Evolutionary conservation across 1,140 invertebrate species (phyloP).

Genomic region (Goniozus legneri): DNA sequence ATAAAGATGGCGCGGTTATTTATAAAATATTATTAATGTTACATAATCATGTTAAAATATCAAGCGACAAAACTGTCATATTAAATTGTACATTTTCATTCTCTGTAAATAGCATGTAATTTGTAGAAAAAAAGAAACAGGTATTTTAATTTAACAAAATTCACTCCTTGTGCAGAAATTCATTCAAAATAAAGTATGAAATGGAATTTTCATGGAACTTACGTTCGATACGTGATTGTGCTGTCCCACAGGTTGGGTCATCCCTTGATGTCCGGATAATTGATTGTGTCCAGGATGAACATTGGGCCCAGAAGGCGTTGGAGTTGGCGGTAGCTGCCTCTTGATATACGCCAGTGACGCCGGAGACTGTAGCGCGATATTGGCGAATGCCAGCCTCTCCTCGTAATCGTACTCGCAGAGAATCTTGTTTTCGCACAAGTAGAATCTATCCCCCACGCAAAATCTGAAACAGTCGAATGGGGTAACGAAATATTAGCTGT

Average conservation of each 20-base stretch:
- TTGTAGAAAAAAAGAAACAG: too few relatives aligned
- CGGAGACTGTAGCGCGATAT: conserved; percentile 87
- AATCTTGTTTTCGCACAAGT: conserved; percentile 95
- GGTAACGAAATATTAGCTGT: too few relatives aligned
- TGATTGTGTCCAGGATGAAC: conserved; percentile 43
- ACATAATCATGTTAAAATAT: too few relatives aligned
- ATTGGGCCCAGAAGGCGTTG: conserved; percentile 42
- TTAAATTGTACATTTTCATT: too few relatives aligned
- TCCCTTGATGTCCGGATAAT: conserved; percentile 42
- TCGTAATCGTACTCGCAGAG: conserved; percentile 97
- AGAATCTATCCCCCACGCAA: conserved; percentile 95
- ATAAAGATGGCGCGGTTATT: too few relatives aligned
- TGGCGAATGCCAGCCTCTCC: conserved; percentile 85
- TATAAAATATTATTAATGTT: too few relatives aligned
- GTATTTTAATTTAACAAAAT: too few relatives aligned
- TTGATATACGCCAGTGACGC: conserved; percentile 79
- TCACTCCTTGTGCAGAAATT: too few relatives aligned
- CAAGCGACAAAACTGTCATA: too few relatives aligned
- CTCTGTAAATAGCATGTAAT: too few relatives aligned
- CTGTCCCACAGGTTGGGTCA: conserved; percentile 43
- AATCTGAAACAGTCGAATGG: conserved; percentile 78
- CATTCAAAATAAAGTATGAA: too few relatives aligned
- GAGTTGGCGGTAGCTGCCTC: conserved; percentile 66
- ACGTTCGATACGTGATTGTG: conserved; percentile 51
- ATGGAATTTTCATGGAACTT: too few relatives aligned